Percentiles rank a stretch among this genome's conserved stretches.
phyloP scores from a whole-genome alignment of 1,140 invertebrate species.

The Pseudomyrmex pallidus region DNA sequence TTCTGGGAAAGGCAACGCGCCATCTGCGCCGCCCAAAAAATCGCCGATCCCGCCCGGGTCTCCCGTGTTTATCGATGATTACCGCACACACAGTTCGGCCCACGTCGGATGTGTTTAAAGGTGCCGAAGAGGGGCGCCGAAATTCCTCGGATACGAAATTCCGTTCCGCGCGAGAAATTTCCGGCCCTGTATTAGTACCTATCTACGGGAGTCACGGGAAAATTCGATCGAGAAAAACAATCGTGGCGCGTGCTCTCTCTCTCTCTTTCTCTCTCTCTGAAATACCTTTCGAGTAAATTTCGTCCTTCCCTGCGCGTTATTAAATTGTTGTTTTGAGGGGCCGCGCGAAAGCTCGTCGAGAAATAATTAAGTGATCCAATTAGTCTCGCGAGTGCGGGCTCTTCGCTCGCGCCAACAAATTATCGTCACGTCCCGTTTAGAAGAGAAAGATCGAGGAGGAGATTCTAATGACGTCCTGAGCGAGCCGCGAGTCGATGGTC shows the following conservation, averaged over 20 bases:
- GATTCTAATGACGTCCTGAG: neutral
- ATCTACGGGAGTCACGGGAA: neutral
- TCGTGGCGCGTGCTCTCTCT: no score
- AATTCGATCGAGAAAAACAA: neutral
- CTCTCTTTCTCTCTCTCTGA: neutral
- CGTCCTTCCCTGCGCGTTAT: neutral
- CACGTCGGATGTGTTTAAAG: conserved; percentile 20
- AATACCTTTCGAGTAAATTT: neutral
- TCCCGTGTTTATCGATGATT: conserved; percentile 63
- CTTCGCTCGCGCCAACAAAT: conserved; percentile 11
- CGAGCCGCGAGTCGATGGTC: conserved; percentile 10
- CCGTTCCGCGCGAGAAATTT: neutral
- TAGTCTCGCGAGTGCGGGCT: neutral
- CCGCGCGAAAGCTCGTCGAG: conserved; percentile 2
- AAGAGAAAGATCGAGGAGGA: no score
- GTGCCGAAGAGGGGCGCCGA: neutral
- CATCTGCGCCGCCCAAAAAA: conserved; percentile 69
- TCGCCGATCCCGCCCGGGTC: conserved; percentile 47
- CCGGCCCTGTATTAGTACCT: neutral
- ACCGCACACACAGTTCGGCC: conserved; percentile 32
- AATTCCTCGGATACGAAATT: conserved; percentile 9
- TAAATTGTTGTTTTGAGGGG: conserved; percentile 12
- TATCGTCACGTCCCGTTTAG: neutral
- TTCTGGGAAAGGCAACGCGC: conserved; percentile 68
- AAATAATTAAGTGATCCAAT: conserved; percentile 58